phyloP scores from a whole-genome alignment of 2,797 vertebrate genomes.

The Antrozous pallidus region DNA sequence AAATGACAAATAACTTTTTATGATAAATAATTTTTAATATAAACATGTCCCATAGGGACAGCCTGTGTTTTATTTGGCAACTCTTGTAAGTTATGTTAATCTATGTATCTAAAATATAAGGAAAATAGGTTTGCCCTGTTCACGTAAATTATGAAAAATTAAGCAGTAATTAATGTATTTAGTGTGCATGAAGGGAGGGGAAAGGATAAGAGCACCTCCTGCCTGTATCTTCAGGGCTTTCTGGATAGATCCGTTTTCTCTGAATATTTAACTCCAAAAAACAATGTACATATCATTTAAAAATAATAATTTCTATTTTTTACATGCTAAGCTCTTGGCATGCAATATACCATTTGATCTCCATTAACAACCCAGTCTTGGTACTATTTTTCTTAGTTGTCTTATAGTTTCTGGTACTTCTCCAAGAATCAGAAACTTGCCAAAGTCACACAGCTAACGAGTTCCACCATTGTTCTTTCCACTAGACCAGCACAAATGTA shows the following conservation, averaged over 20 bases:
- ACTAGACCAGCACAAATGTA: accelerated
- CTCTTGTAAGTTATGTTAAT: neutral
- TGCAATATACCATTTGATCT: neutral
- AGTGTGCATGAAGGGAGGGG: neutral
- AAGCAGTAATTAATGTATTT: neutral
- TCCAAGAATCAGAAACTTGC: neutral
- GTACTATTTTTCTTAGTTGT: neutral
- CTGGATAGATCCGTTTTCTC: neutral
- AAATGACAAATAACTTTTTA: neutral
- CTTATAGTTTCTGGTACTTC: neutral
- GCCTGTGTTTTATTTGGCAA: neutral
- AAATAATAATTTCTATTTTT: neutral
- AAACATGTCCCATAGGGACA: neutral
- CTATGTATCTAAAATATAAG: neutral
- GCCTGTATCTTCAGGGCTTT: neutral
- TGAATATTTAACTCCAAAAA: neutral
- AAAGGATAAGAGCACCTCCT: neutral
- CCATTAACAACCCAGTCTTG: neutral
- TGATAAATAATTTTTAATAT: neutral
- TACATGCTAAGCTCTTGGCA: neutral
- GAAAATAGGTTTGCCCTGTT: neutral
- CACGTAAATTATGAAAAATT: neutral
- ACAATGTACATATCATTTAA: neutral
- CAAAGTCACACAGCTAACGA: neutral
- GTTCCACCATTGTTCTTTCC: neutral